Percentiles rank a stretch among this genome's conserved stretches.
phyloP scores from a whole-genome alignment of 2,797 vertebrate genomes.

The Linurgus olivaceus region DNA sequence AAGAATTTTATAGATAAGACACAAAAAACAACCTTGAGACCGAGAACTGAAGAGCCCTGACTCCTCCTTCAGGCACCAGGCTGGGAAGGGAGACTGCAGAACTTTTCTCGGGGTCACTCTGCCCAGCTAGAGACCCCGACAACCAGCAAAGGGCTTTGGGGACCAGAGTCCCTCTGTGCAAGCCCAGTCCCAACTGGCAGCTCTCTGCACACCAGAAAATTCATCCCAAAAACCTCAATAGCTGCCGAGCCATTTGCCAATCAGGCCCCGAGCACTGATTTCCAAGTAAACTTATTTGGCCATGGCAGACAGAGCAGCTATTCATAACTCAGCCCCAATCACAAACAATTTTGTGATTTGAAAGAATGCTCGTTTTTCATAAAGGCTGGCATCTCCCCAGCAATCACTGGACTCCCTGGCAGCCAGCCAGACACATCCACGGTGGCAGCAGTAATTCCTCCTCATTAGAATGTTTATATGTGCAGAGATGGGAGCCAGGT shows the following conservation, averaged over 20 bases:
- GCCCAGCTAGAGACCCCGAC: no score
- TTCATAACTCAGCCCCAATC: conserved; percentile 42
- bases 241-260: neutral
- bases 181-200: neutral
- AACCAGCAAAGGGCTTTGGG: neutral
- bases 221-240: neutral
- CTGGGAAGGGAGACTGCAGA: no score
- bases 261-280: neutral
- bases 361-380: conserved; percentile 46
- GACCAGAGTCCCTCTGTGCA: neutral
- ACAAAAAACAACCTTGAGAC: no score
- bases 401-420: conserved; percentile 32
- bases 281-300: neutral
- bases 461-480: conserved; percentile 23
- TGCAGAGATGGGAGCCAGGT: conserved; percentile 26
- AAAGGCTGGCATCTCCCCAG: neutral
- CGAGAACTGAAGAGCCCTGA: no score
- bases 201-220: neutral
- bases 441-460: conserved; percentile 25
- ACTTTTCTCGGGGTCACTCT: no score
- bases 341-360: conserved; percentile 47
- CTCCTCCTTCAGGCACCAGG: no score
- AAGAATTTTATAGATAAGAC: no score
- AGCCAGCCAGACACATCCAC: neutral
- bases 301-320: neutral